Evolutionary conservation across 1,140 invertebrate genomes (phyloP).

Genomic region (Globodera rostochiensis): DNA sequence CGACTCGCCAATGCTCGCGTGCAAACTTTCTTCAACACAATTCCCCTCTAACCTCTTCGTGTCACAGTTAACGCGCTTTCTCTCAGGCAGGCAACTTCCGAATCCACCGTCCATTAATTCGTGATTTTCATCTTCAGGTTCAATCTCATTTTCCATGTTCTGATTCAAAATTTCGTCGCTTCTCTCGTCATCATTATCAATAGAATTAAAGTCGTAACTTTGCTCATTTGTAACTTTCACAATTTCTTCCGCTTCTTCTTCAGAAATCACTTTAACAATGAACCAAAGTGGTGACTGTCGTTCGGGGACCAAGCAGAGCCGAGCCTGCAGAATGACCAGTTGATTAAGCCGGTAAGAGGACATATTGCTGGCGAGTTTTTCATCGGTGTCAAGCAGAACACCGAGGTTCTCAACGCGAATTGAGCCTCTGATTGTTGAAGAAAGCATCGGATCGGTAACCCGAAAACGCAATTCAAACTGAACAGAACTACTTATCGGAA

Average conservation of each 20-base stretch:
- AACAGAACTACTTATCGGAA: neutral
- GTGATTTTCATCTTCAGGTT: neutral
- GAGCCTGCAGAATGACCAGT: neutral
- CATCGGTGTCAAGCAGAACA: slow-evolving; percentile 5
- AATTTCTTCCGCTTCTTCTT: neutral
- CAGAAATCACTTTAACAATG: neutral
- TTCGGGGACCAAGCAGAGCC: neutral
- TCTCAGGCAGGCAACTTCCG: neutral
- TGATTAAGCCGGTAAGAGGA: neutral
- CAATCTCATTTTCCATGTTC: neutral
- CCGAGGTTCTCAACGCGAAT: neutral
- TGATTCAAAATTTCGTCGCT: neutral
- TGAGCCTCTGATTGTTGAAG: neutral
- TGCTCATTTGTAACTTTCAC: neutral
- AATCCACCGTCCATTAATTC: neutral
- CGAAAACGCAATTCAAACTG: slow-evolving; percentile 9
- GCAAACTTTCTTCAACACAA: neutral
- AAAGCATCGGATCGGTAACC: neutral
- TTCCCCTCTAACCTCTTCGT: neutral
- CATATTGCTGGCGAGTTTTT: neutral
- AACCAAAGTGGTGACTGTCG: slow-evolving; percentile 5
- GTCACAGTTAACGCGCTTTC: neutral
- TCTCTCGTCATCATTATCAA: neutral
- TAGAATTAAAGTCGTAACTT: neutral
- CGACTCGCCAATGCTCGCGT: neutral